Evolutionary conservation across 2,113 vertebrate species (phyloP), one percentile per base, ranked within the genome.

Genomic region (Phodopus roborovskii): DNA sequence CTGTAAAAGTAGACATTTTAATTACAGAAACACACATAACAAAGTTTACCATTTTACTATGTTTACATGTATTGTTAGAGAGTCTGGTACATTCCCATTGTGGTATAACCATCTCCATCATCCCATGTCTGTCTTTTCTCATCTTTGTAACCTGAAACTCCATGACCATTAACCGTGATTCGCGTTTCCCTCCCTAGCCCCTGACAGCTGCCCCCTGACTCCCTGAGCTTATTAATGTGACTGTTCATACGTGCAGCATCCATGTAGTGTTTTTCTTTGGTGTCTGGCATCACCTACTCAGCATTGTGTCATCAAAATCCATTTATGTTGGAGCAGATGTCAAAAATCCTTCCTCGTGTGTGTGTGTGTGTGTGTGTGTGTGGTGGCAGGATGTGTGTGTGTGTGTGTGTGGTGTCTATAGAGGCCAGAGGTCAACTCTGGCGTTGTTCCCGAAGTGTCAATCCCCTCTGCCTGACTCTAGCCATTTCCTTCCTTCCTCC

Each of bases 51-150:
- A 8, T 48, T 70, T 39, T 50, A 62, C 45, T 56, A 22, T 71
- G 78, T 22, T 0, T 19, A 74, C 39, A 64, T 15, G 15, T 70
- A 36, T 26, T 53, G 5, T 74, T 20, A 1, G 56, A 39, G 84
- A 19, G 1, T 28, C 30, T 3, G 50, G 10, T 42, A 4, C 16
- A 20, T 45, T 81, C 3, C 0, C 7, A 0, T 1, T 28, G 28
- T 28, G 7, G 5, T 4, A 30, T 56, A 19, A 1, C 42, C 5
- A 0, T 28, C 45, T 10, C 39, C 6, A 19, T 20, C 9, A 3
- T 36, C 84, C 84, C 56, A 2, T 11, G 39, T 62, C 68, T 42
- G 64, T 50, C 0, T 50, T 71, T 73, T 50, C 26, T 50, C 22
- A 24, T 81, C 70, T 26, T 86, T 68, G 17, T 26, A 3, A 30